Evolutionary conservation across 2,113 vertebrate genomes (phyloP), one percentile per base, ranked within the genome.

Genomic region (Ameiurus melas): DNA sequence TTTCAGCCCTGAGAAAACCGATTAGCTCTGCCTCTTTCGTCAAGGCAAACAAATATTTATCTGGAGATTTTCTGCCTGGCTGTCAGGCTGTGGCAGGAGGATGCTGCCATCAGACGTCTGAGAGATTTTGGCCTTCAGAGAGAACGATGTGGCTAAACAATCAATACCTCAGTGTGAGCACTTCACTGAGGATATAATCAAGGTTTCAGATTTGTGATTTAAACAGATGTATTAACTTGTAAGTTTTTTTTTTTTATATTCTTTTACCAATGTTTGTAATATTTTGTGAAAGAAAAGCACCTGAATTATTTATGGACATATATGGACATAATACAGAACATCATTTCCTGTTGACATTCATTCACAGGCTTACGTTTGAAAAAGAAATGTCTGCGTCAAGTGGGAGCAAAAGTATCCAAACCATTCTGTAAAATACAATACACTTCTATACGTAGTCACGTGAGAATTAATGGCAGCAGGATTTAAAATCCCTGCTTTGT

Each of bases 1-100:
- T 71, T 85, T 85, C 43, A 85, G 43, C n/a, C n/a, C 64, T 12
- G 83, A 55, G 86, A 51, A n/a, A 30, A 82, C 87, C 90, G 94
- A 92, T 91, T 87, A 93, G 91, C 88, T 90, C 7, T 62, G 73
- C 86, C 88, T 68, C 73, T 86, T 92, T 91, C 75, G 88, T 92
- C 91, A 90, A 81, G 66, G 85, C 83, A 91, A 91, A 92, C 87
- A 92, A 84, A 68, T 91, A 90, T 91, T 91, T 62, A 79, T 64
- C 68, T 78, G 85, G 85, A 78, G 70, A 43, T 86, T 86, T 90
- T 90, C 55, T 16, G 22, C 58, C 22, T 30, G 55, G 43, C 73
- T 60, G 82, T 85, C 87, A 85, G 84, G 22, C 81, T 77, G 62
- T 71, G 90, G 87, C 77, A 80, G 62, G 22, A 55, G 62, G 86